Evolutionary conservation across 2,113 vertebrate species (phyloP), one percentile per base, ranked within the genome.

Genomic region (Ceyx cyanopectus): DNA sequence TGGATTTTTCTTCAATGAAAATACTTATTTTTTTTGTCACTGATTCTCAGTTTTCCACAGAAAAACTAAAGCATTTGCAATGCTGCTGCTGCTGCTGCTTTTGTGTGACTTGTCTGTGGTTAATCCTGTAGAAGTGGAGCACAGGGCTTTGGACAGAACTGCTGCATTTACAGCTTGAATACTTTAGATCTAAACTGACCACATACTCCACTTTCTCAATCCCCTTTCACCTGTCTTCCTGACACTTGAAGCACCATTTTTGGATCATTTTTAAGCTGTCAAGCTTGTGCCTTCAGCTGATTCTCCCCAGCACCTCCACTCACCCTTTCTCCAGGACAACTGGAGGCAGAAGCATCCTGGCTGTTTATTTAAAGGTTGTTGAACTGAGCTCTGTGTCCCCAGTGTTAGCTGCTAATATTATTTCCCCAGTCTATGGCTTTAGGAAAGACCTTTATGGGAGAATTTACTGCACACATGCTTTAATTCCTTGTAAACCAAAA

Each of bases 401-500:
- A 69, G 32, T 20, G 54, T 93, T 91, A 93, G 74, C 70, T 92
- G 58, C 54, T 95, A 95, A 93, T 95, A 92, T 93, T 77, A 87
- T 92, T 94, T 92, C 79, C 89, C 68, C 46, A 70, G 79, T 83
- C 87, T 90, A 69, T 1, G 6, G 72, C 54, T 77, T 96, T 84
- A 85, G 72, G 72, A 87, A 92, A 92, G 83, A 92, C 87, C 87
- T 93, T 96, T 95, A 85, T 2, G 19, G 74, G 81, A 65, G 96
- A 96, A 95, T 93, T 95, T 96, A 84, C 89, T 90, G 65, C 89
- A 76, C 58, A 87, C 41, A 34, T 8, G 27, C 80, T 94, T 79
- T 96, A 96, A 97, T 96, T 95, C 96, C 93, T 92, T 96, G 95
- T 96, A 96, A 97, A 96, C 91, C 92, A 76, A 94, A 95, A 93